Conservation (phyloP, 2,113 vertebrate genomes). For the Pontoporia blainvillei region DNA sequence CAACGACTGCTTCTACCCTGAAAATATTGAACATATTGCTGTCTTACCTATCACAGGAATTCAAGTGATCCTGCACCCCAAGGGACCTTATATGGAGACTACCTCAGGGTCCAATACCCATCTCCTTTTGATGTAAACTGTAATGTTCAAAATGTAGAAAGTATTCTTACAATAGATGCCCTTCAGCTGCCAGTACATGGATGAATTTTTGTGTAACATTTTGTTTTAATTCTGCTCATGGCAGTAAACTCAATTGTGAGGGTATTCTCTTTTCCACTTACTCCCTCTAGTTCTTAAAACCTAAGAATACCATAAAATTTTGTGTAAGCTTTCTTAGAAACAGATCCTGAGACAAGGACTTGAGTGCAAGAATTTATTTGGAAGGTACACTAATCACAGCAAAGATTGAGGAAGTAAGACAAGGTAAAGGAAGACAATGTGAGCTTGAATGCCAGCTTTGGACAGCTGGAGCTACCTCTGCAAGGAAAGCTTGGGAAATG, state of each 20-base stretch:
- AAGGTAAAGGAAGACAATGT: background rate
- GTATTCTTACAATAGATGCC: background rate
- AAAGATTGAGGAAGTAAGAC: background rate
- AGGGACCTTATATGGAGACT: background rate
- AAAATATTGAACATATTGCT: background rate
- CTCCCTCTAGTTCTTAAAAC: background rate
- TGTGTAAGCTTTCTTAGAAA: background rate
- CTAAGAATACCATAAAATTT: background rate
- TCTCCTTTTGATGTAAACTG: background rate
- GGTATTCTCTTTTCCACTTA: background rate
- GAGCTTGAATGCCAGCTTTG: background rate
- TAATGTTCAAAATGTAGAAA: background rate
- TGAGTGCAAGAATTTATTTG: background rate
- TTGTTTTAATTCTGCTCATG: constrained; percentile 13
- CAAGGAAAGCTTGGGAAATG: background rate
- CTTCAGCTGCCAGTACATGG: background rate
- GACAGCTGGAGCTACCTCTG: background rate
- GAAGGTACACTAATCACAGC: background rate
- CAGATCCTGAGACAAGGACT: background rate
- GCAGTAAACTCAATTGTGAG: background rate
- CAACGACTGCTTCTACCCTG: background rate
- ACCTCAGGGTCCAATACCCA: background rate
- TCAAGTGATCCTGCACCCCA: background rate
- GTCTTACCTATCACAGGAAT: background rate
- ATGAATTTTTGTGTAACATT: background rate